These are phyloP conservation scores for Austrolebias charrua DNA, from an alignment of 2,797 vertebrate genomes.

Conservation along the genomic window DNA sequence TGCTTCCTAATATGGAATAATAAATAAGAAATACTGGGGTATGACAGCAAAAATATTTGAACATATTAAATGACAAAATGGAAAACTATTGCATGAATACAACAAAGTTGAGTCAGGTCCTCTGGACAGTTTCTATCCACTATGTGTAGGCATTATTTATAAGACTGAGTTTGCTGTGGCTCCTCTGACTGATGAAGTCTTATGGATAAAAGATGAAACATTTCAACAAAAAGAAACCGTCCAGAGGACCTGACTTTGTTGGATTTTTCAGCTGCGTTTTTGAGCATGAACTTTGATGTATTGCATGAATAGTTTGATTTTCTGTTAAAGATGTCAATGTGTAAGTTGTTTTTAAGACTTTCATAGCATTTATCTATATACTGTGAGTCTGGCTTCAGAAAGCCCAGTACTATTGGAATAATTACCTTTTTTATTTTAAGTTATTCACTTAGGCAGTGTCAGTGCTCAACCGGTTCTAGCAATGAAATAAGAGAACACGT, in stretches of 20 bases:
- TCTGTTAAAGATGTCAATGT: slow-evolving; percentile 4
- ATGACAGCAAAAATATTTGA: slow-evolving; percentile 13
- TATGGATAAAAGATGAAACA: too few relatives aligned
- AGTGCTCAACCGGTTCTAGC: slow-evolving; percentile 2
- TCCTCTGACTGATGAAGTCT: too few relatives aligned
- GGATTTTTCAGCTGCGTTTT: too few relatives aligned
- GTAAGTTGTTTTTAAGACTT: slow-evolving; percentile 2
- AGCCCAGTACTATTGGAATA: slow-evolving; percentile 23
- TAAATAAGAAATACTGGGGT: slow-evolving; percentile 41
- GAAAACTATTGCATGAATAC: background rate
- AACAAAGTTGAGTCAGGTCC: too few relatives aligned
- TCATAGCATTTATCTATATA: slow-evolving; percentile 14
- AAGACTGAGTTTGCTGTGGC: too few relatives aligned
- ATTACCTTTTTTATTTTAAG: slow-evolving; percentile 36
- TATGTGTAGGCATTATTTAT: too few relatives aligned
- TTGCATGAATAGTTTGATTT: slow-evolving; percentile 2
- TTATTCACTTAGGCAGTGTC: slow-evolving; percentile 12
- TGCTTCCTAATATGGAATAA: background rate
- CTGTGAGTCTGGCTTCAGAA: slow-evolving; percentile 42
- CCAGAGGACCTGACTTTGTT: too few relatives aligned
- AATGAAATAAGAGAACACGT: background rate
- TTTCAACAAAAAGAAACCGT: too few relatives aligned
- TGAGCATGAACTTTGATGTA: too few relatives aligned
- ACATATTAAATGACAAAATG: slow-evolving; percentile 6
- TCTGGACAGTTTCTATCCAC: too few relatives aligned